These are phyloP conservation scores for Bacillus rossius DNA, from an alignment of 1,140 invertebrate species.

Conservation along the genomic window DNA sequence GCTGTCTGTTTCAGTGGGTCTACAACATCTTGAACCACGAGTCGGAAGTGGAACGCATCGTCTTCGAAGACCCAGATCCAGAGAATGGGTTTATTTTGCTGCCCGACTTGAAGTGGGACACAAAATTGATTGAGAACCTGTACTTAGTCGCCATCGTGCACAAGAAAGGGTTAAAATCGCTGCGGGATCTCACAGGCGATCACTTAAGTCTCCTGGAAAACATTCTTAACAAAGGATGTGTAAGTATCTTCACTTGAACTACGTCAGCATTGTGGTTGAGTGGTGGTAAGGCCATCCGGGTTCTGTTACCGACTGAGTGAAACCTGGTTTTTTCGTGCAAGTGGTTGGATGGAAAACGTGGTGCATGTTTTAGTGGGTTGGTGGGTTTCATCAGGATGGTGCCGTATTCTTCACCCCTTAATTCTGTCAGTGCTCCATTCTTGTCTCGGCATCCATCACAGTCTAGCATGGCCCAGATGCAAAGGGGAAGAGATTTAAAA, in stretches of 20 bases:
- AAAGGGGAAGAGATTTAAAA: too few relatives aligned
- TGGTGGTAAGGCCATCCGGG: too few relatives aligned
- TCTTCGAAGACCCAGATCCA: constrained; percentile 76
- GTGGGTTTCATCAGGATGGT: too few relatives aligned
- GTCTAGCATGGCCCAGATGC: too few relatives aligned
- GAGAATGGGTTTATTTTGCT: constrained; percentile 81
- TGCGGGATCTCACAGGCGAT: constrained; percentile 70
- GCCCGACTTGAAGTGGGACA: constrained; percentile 94
- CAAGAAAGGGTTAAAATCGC: constrained; percentile 65
- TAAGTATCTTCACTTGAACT: constrained; percentile 43
- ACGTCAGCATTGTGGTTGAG: too few relatives aligned
- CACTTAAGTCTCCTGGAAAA: constrained; percentile 84
- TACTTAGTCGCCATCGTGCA: constrained; percentile 80
- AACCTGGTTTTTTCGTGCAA: not conserved
- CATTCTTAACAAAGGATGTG: constrained; percentile 63
- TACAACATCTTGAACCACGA: constrained; percentile 93
- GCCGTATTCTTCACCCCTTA: too few relatives aligned
- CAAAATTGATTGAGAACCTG: constrained; percentile 63
- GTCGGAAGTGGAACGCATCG: constrained; percentile 79
- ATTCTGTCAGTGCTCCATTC: too few relatives aligned
- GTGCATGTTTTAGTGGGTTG: too few relatives aligned
- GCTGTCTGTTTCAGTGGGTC: constrained; percentile 73
- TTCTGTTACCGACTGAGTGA: constrained; percentile 19
- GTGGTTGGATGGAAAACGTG: not conserved
- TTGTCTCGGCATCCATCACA: too few relatives aligned